Conservation (phyloP, 2,888 invertebrate species). For the Charanyca ferruginea region DNA sequence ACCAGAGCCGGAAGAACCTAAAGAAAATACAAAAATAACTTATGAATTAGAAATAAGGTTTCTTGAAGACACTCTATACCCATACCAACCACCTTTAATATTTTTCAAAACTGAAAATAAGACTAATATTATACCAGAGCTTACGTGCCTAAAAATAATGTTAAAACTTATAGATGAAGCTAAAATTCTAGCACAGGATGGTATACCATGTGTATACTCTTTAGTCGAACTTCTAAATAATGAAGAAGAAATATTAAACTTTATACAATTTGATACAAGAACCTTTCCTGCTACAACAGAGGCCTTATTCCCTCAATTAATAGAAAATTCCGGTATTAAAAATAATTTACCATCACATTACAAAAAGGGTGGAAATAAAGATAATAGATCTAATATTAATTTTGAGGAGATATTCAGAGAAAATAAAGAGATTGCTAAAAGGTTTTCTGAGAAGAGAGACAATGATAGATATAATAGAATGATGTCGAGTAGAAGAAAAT, state of each 20-base stretch:
- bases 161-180: constrained; percentile 93
- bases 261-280: constrained; percentile 90
- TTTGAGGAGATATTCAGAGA: constrained; percentile 91
- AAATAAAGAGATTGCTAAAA: constrained; percentile 92
- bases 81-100: constrained; percentile 94
- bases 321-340: constrained; percentile 79
- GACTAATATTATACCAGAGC: constrained; percentile 91
- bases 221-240: constrained; percentile 93
- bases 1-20: constrained; percentile 70
- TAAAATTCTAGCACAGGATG: constrained; percentile 91
- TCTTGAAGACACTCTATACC: constrained; percentile 93
- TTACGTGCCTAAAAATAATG: constrained; percentile 92
- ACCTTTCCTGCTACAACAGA: constrained; percentile 90
- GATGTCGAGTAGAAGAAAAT: constrained; percentile 91
- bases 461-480: constrained; percentile 93
- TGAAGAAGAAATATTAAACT: constrained; percentile 92
- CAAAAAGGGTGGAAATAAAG: constrained; percentile 91
- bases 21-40: constrained; percentile 82
- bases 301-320: constrained; percentile 92
- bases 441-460: constrained; percentile 91
- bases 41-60: constrained; percentile 95
- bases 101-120: constrained; percentile 92
- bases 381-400: constrained; percentile 87
- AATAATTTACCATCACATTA: constrained; percentile 92
- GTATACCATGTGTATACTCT: constrained; percentile 94